Conservation (phyloP, 2,888 invertebrate genomes). For the Agapetus fuscipes region DNA sequence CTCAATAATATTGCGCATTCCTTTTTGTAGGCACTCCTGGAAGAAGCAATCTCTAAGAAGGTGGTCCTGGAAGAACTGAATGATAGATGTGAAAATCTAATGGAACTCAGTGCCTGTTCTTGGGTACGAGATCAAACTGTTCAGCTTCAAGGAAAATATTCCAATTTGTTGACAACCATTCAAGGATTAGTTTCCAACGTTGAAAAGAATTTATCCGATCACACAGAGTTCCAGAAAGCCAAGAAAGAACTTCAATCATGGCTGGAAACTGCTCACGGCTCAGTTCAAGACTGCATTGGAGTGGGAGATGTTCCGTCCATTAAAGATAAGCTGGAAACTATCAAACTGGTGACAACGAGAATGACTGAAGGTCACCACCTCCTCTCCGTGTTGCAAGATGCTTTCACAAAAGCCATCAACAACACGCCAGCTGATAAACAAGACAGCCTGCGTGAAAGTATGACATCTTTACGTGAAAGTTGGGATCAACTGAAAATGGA, state of each 20-base stretch:
- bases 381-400: constrained; percentile 71
- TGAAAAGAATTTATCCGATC: constrained; percentile 84
- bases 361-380: constrained; percentile 80
- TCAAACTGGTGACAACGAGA: constrained; percentile 62
- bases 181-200: constrained; percentile 77
- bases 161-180: constrained; percentile 64
- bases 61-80: constrained; percentile 73
- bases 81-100: constrained; percentile 76
- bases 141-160: constrained; percentile 72
- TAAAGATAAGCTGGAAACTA: constrained; percentile 70
- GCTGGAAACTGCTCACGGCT: constrained; percentile 71
- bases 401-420: constrained; percentile 75
- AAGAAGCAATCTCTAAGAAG: constrained; percentile 68
- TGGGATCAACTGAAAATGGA: constrained; percentile 88
- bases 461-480: constrained; percentile 67
- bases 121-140: constrained; percentile 82
- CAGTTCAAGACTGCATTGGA: constrained; percentile 72
- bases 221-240: constrained; percentile 82
- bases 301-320: constrained; percentile 69
- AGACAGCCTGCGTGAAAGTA: constrained; percentile 64
- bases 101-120: constrained; percentile 77
- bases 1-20: neutral
- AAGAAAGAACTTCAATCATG: constrained; percentile 76
- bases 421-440: constrained; percentile 74
- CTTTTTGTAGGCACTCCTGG: constrained; percentile 49